A percentile compares a stretch with the other conserved stretches of the same genome.
phyloP scores from a whole-genome alignment of 2,888 invertebrate species.

The Scotopteryx bipunctaria region DNA sequence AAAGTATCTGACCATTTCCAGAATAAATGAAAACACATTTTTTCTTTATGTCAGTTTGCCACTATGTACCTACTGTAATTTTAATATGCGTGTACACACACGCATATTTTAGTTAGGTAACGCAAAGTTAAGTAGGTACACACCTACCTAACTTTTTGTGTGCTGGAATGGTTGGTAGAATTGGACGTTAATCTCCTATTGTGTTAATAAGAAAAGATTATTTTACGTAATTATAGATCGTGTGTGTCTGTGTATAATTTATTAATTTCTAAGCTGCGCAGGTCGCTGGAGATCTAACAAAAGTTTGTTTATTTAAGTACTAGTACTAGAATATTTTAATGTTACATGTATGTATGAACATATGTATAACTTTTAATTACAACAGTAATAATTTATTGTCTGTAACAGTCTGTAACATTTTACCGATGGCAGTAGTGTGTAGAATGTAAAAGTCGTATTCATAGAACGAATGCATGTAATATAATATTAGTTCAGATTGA shows the following conservation, averaged over 20 bases:
- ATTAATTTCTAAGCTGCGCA: conserved; percentile 13
- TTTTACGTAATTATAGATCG: neutral
- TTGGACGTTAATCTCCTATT: neutral
- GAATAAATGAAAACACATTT: no score
- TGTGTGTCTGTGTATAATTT: conserved; percentile 8
- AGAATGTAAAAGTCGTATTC: conserved; percentile 63
- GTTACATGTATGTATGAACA: conserved; percentile 17
- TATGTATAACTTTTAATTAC: conserved; percentile 32
- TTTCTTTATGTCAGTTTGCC: no score
- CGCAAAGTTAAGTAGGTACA: no score
- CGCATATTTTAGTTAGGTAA: no score
- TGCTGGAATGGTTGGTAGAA: neutral
- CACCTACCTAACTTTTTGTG: neutral
- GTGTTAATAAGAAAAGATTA: neutral
- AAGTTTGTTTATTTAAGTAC: neutral
- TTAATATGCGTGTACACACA: no score
- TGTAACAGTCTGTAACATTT: conserved; percentile 57
- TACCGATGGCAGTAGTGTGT: conserved; percentile 63
- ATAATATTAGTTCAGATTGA: conserved; percentile 59
- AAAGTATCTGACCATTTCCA: no score
- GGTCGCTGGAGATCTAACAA: conserved; percentile 8
- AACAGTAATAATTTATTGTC: conserved; percentile 52
- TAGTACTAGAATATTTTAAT: conserved; percentile 11
- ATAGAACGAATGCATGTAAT: conserved; percentile 61
- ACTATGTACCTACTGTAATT: no score